Evolutionary conservation across 2,888 invertebrate species (phyloP).

Genomic region (Lamproptera curius): DNA sequence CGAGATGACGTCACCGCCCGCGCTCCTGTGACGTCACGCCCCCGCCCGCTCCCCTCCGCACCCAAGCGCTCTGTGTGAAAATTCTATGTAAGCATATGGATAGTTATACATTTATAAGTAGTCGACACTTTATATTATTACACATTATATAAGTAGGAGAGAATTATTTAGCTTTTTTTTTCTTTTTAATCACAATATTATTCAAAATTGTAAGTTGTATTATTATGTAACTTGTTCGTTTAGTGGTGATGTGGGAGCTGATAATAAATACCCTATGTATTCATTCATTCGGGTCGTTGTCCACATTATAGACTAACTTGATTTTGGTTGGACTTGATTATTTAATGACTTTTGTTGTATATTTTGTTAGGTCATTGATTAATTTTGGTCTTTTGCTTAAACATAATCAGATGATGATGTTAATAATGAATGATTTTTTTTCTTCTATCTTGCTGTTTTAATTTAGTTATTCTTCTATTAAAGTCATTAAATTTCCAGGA

Average conservation of each 20-base stretch:
- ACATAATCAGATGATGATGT: slow-evolving; percentile 71
- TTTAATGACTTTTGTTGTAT: slow-evolving; percentile 79
- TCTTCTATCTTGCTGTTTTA: slow-evolving; percentile 77
- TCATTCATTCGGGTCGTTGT: slow-evolving; percentile 58
- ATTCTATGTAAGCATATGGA: slow-evolving; percentile 70
- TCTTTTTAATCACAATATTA: slow-evolving; percentile 73
- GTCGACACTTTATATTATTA: slow-evolving; percentile 78
- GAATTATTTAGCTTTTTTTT: slow-evolving; percentile 75
- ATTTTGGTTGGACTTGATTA: slow-evolving; percentile 74
- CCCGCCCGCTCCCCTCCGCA: slow-evolving; percentile 35
- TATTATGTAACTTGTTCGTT: slow-evolving; percentile 70
- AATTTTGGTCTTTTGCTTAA: slow-evolving; percentile 73
- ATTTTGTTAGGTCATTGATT: slow-evolving; percentile 79
- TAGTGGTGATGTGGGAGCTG: slow-evolving; percentile 61
- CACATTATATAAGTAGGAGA: slow-evolving; percentile 76
- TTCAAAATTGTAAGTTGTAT: slow-evolving; percentile 77
- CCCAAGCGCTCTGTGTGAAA: slow-evolving; percentile 74
- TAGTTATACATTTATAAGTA: slow-evolving; percentile 76
- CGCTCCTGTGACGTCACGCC: slow-evolving; percentile 1
- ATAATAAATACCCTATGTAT: slow-evolving; percentile 53
- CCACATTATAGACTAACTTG: slow-evolving; percentile 61
- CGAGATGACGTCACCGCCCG: too few relatives aligned
- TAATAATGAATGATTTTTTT: slow-evolving; percentile 67
- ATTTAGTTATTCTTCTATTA: slow-evolving; percentile 78
- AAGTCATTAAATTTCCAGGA: slow-evolving; percentile 79